Conservation (phyloP, 2,113 vertebrate species). For the Catharus bicknelli region DNA sequence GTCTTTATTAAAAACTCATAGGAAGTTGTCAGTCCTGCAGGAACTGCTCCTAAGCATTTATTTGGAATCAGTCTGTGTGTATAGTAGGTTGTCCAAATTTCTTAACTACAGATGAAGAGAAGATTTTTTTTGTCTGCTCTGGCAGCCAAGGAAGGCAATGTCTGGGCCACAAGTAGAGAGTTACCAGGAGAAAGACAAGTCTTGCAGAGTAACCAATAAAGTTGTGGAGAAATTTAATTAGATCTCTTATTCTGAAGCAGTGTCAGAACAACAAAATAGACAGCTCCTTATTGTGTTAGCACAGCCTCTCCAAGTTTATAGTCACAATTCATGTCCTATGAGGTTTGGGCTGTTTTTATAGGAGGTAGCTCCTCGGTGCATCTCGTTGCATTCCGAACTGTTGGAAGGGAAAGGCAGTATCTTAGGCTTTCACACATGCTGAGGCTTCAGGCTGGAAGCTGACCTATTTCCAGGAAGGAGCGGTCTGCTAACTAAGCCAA, state of each 20-base stretch:
- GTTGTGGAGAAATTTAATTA: neutral
- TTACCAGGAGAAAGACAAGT: neutral
- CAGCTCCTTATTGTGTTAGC: neutral
- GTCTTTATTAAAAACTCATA: neutral
- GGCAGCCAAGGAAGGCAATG: neutral
- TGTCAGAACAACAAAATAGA: neutral
- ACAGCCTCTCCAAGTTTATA: neutral
- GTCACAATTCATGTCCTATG: accelerated
- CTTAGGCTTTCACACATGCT: neutral
- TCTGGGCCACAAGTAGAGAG: neutral
- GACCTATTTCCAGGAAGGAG: conserved; percentile 37
- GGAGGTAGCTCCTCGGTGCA: neutral
- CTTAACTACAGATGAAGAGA: neutral
- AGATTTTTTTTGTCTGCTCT: neutral
- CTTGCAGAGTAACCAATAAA: neutral
- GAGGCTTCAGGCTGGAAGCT: neutral
- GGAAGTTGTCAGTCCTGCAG: conserved; percentile 16
- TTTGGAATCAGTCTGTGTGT: neutral
- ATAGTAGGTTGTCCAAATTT: neutral
- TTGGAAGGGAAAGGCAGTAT: neutral
- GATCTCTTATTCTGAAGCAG: neutral
- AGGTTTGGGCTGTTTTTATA: neutral
- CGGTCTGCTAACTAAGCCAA: neutral
- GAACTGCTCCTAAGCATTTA: neutral
- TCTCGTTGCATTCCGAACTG: neutral